Evolutionary conservation across 2,888 invertebrate genomes (phyloP).

Genomic region (Cryptus viduatorius): DNA sequence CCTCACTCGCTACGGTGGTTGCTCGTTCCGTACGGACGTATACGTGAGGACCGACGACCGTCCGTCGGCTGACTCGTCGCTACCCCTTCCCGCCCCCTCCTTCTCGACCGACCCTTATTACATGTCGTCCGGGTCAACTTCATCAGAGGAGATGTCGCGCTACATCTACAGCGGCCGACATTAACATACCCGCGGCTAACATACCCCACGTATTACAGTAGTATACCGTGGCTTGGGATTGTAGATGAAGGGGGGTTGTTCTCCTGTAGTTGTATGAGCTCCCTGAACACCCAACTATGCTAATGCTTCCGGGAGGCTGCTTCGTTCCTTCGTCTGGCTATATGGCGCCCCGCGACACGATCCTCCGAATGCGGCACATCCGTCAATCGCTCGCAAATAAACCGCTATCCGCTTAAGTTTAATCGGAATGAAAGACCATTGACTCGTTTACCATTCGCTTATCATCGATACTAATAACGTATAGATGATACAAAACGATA

Average conservation of each 20-base stretch:
- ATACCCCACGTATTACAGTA: slow-evolving; percentile 50
- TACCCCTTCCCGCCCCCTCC: slow-evolving; percentile 70
- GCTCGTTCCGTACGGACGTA: slow-evolving; percentile 57
- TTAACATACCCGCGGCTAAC: slow-evolving; percentile 77
- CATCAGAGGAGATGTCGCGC: slow-evolving; percentile 81
- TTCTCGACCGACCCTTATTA: slow-evolving; percentile 82
- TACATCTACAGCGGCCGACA: slow-evolving; percentile 76
- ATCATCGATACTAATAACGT: background rate
- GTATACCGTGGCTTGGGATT: background rate
- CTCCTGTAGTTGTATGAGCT: background rate
- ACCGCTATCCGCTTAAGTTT: background rate
- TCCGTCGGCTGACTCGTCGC: slow-evolving; percentile 71
- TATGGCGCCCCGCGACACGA: slow-evolving; percentile 1
- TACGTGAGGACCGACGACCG: slow-evolving; percentile 63
- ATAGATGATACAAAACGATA: background rate
- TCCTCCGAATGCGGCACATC: background rate
- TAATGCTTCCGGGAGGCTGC: slow-evolving; percentile 42
- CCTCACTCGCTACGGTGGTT: slow-evolving; percentile 52
- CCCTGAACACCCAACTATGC: slow-evolving; percentile 41
- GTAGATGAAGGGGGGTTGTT: slow-evolving; percentile 35
- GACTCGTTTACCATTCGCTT: background rate
- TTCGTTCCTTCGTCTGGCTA: slow-evolving; percentile 10
- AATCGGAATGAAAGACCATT: slow-evolving; percentile 5
- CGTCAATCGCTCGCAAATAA: background rate
- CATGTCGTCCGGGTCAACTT: slow-evolving; percentile 83